These are phyloP conservation scores for Scrobipalpa atriplicella DNA, from an alignment of 2,888 invertebrate genomes.

Conservation along the genomic window DNA sequence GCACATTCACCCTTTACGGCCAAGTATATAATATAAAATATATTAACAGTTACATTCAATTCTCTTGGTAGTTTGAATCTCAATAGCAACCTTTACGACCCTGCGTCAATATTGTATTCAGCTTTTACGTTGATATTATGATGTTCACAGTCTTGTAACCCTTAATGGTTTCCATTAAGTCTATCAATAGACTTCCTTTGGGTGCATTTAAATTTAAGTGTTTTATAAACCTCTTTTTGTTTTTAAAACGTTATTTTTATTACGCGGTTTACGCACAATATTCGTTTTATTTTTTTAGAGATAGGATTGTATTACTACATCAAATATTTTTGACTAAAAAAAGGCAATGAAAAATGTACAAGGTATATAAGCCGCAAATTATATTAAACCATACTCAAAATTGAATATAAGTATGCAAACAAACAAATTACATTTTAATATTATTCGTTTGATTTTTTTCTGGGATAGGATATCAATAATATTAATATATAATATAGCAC, in stretches of 20 bases:
- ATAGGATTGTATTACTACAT: too few species aligned
- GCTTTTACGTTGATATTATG: conserved; percentile 7
- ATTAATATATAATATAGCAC: too few species aligned
- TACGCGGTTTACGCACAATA: neutral
- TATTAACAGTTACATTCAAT: neutral
- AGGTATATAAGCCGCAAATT: too few species aligned
- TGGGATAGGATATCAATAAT: too few species aligned
- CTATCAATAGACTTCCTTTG: neutral
- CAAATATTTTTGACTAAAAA: too few species aligned
- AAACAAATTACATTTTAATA: too few species aligned
- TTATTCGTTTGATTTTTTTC: too few species aligned
- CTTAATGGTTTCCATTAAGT: conserved; percentile 6
- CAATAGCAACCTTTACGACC: neutral
- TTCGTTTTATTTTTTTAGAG: too few species aligned
- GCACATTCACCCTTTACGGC: neutral
- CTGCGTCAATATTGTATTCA: conserved; percentile 11
- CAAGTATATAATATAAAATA: conserved; percentile 7
- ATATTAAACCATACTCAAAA: too few species aligned
- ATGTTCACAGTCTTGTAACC: conserved; percentile 2
- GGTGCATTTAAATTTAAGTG: neutral
- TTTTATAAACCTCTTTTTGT: neutral
- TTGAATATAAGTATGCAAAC: too few species aligned
- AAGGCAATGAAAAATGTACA: too few species aligned
- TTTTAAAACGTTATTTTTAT: neutral
- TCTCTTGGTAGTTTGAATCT: neutral